A percentile compares a stretch with the other conserved stretches of the same genome.
These are phyloP conservation scores for Ennomos quercinarius DNA, from an alignment of 2,888 invertebrate species.

Conservation along the genomic window DNA sequence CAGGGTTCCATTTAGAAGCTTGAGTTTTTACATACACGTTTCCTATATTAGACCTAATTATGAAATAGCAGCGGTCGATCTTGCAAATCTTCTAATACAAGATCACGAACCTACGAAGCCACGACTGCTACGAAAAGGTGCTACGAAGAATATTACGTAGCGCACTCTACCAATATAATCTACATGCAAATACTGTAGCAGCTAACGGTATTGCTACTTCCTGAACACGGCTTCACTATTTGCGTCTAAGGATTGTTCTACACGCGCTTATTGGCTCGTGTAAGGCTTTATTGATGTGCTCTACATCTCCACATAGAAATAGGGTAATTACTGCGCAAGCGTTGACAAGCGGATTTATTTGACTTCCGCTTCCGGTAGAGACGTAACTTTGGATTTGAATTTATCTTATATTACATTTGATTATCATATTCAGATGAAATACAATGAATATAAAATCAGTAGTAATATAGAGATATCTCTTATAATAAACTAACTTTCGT, in stretches of 20 bases:
- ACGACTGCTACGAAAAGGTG: not conserved
- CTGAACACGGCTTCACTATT: slow-evolving; percentile 15
- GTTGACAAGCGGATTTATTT: slow-evolving; percentile 30
- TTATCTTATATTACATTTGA: no score
- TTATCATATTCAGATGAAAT: no score
- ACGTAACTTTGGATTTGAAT: not conserved
- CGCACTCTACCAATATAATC: slow-evolving; percentile 11
- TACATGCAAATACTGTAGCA: slow-evolving; percentile 17
- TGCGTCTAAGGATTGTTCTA: slow-evolving; percentile 14
- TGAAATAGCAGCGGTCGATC: no score
- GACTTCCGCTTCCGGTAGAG: slow-evolving; percentile 11
- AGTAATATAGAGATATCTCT: no score
- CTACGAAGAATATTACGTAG: not conserved
- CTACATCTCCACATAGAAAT: slow-evolving; percentile 19
- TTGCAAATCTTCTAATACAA: no score
- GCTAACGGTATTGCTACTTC: slow-evolving; percentile 16
- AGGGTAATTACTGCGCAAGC: slow-evolving; percentile 25
- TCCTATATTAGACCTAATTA: no score
- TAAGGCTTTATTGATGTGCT: slow-evolving; percentile 30
- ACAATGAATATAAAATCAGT: no score
- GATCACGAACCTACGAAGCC: not conserved
- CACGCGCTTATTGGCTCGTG: slow-evolving; percentile 33
- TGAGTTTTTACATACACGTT: no score
- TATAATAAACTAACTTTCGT: no score
- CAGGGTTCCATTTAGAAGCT: no score